Evolutionary conservation across 2,797 vertebrate species (phyloP), one percentile per base, ranked within the genome.

Genomic region (Propithecus deckenii): DNA sequence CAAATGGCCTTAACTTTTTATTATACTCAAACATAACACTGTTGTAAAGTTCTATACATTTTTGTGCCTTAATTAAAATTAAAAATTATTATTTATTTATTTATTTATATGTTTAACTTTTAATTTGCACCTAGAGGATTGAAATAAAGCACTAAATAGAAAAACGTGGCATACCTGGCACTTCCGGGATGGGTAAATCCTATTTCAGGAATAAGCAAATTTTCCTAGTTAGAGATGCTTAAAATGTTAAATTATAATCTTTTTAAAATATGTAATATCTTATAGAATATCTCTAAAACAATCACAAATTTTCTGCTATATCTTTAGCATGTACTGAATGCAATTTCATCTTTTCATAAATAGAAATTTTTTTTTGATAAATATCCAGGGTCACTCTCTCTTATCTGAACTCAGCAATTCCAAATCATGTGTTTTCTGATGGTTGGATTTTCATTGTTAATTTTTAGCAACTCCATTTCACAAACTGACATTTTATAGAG

Each of bases 81-180:
- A 69, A 88, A 81, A 5, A 4, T 25, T 25, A 12, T 38, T 38
- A 38, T 38, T 20, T 48, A 50, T 41, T 28, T 25, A 13, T 20
- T 91, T 91, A 18, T 91, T 88, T 78, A 50, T 25, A 38, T 75
- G 38, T 76, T 94, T 91, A 76, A 76, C 20, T 76, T 88, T 87
- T 35, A 87, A 63, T 83, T 87, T 94, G 13, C 23, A 43, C 18
- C 43, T 18, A 48, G 67, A 81, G 2, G 14, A 91, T 46, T 43
- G 41, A 75, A 23, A 30, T 69, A 61, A 69, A 61, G 69, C 22
- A 71, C 83, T 12, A 94, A 87, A 76, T 63, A 63, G 50, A 48
- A 50, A 91, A 89, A 57, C 15, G 22, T 76, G 43, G 14, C 4
- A 28, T 38, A 46, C 30, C 11, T 87, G 13, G 2, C 13, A 83